phyloP scores from a whole-genome alignment of 2,113 vertebrate genomes.

The Haemorhous mexicanus region DNA sequence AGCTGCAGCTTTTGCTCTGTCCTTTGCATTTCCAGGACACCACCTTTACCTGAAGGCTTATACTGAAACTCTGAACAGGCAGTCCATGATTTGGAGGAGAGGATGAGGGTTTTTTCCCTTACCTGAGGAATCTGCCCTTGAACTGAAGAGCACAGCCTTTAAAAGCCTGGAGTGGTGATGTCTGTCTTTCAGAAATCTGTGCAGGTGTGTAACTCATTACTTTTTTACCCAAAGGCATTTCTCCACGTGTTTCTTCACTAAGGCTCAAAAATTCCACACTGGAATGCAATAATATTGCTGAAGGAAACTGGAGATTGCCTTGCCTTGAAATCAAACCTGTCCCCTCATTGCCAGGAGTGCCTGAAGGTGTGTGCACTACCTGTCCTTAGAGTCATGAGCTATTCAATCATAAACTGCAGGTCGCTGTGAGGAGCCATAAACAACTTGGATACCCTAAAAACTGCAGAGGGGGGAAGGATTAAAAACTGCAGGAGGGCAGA shows the following conservation, averaged over 20 bases:
- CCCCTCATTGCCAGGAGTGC: neutral
- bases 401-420: neutral
- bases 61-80: neutral
- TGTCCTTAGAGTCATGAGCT: neutral
- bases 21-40: neutral
- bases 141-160: neutral
- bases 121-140: neutral
- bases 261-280: neutral
- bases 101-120: neutral
- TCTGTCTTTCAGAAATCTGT: neutral
- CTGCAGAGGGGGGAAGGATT: neutral
- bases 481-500: neutral
- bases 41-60: neutral
- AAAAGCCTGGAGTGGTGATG: neutral
- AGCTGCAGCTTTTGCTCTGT: neutral
- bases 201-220: neutral
- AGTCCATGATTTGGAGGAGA: neutral
- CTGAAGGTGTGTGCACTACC: accelerated
- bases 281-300: neutral
- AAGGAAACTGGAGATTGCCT: neutral
- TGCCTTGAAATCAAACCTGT: neutral
- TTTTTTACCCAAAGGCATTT: neutral
- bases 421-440: neutral
- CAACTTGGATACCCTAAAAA: neutral
- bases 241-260: neutral